phyloP scores from a whole-genome alignment of 2,888 invertebrate species.

The Chrysolina haemoptera region DNA sequence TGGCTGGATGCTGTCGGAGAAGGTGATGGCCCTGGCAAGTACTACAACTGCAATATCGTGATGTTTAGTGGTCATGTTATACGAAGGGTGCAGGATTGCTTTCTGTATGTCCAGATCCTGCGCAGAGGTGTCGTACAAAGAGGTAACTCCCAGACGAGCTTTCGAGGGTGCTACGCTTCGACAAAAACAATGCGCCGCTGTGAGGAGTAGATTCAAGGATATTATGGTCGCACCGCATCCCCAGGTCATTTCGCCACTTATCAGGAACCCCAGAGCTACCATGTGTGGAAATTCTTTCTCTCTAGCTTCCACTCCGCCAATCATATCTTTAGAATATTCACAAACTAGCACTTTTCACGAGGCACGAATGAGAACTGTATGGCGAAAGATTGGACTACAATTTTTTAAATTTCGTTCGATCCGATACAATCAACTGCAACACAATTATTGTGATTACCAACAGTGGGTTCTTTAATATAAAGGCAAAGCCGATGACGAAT shows the following conservation, averaged over 20 bases:
- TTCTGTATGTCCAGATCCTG: constrained; percentile 4
- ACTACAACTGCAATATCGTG: constrained; percentile 12
- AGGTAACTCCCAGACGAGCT: constrained; percentile 1
- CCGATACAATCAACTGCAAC: no score
- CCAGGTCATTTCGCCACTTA: neutral
- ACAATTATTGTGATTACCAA: no score
- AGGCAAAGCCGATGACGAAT: no score
- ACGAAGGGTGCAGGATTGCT: neutral
- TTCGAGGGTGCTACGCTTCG: neutral
- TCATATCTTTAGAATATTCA: neutral
- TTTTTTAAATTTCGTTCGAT: no score
- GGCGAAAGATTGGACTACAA: no score
- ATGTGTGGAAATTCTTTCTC: neutral
- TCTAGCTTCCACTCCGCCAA: neutral
- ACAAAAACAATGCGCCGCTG: constrained; percentile 2
- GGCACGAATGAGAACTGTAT: no score
- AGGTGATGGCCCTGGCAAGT: neutral
- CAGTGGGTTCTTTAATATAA: no score
- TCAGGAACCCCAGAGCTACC: constrained; percentile 1
- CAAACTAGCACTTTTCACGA: neutral
- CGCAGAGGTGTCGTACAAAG: neutral
- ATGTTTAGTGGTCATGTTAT: constrained; percentile 1
- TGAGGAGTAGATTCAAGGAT: constrained; percentile 1
- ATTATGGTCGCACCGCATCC: neutral
- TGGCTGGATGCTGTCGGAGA: constrained; percentile 1